Conservation (phyloP, 1,140 invertebrate genomes). For the Anagrus nilaparvatae region DNA sequence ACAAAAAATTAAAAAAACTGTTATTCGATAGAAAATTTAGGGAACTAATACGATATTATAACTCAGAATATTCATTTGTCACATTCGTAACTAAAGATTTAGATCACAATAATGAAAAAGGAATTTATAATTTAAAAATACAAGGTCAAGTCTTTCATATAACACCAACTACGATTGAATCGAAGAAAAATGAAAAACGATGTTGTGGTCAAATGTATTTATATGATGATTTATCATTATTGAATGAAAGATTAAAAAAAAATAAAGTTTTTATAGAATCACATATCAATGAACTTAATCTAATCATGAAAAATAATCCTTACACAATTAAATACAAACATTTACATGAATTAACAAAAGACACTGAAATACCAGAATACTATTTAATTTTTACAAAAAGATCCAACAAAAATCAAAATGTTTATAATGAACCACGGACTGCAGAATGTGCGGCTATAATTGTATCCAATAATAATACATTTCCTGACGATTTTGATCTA, state of each 20-base stretch:
- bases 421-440: conserved; percentile 2
- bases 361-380: conserved; percentile 1
- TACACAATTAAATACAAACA: conserved; percentile 7
- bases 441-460: too few species aligned
- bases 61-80: conserved; percentile 2
- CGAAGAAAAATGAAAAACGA: not conserved
- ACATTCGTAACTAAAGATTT: conserved; percentile 8
- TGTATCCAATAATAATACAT: conserved; percentile 4
- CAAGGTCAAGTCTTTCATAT: conserved; percentile 6
- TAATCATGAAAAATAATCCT: conserved; percentile 3
- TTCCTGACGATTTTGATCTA: conserved; percentile 5
- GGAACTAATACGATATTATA: conserved; percentile 9
- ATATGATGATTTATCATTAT: conserved; percentile 3
- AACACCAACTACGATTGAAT: not conserved
- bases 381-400: conserved; percentile 3
- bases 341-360: conserved; percentile 10
- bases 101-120: not conserved
- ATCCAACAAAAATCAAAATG: not conserved
- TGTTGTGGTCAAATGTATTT: conserved; percentile 10
- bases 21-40: conserved; percentile 2
- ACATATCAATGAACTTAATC: conserved; percentile 1
- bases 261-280: not conserved
- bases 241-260: conserved; percentile 2
- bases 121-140: conserved; percentile 14
- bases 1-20: conserved; percentile 1